Evolutionary conservation across 2,113 vertebrate genomes (phyloP).

Genomic region (Chelonoidis abingdonii): DNA sequence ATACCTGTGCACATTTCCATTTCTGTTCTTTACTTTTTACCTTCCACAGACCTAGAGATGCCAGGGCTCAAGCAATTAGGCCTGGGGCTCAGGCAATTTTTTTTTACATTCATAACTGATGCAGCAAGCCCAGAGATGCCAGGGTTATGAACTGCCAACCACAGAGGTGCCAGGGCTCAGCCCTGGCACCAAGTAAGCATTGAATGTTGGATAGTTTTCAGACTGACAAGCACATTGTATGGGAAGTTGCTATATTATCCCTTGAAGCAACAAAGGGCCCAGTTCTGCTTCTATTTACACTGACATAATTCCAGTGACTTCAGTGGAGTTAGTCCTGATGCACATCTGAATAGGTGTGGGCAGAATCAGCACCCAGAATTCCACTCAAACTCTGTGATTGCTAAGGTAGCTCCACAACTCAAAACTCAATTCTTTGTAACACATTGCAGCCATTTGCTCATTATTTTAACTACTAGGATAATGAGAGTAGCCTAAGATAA

Average conservation of each 20-base stretch:
- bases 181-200: too few species aligned
- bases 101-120: too few species aligned
- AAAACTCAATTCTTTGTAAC: background rate
- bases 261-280: background rate
- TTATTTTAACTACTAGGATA: background rate
- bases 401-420: background rate
- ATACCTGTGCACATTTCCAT: background rate
- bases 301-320: background rate
- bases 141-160: too few species aligned
- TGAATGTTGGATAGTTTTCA: constrained; percentile 7
- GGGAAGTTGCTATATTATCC: background rate
- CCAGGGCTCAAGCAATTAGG: too few species aligned
- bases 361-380: background rate
- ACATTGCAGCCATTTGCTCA: background rate
- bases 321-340: background rate
- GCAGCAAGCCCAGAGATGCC: too few species aligned
- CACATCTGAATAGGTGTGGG: background rate
- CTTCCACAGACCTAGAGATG: background rate
- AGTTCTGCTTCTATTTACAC: background rate
- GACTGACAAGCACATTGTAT: constrained; percentile 10
- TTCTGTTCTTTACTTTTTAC: constrained; percentile 6
- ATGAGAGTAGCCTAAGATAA: background rate
- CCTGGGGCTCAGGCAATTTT: too few species aligned
- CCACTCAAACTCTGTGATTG: background rate
- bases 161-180: too few species aligned